Percentiles rank a stretch among this genome's conserved stretches.
Evolutionary conservation across 2,888 invertebrate genomes (phyloP).

Genomic region (Coleophora flavipennella): DNA sequence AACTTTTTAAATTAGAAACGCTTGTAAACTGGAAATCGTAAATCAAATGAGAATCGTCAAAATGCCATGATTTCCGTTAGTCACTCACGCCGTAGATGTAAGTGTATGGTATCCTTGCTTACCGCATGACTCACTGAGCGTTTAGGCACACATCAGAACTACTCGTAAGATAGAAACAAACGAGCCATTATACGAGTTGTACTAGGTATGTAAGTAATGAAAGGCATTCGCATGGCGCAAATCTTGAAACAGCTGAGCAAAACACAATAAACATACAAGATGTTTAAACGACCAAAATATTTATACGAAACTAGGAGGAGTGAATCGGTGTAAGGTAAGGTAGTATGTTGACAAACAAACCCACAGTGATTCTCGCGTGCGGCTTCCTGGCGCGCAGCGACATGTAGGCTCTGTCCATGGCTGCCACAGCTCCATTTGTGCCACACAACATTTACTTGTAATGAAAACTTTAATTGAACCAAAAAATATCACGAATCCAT

Average conservation of each 20-base stretch:
- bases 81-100: background rate
- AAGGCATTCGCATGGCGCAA: too few relatives aligned
- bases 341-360: background rate
- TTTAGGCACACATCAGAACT: background rate
- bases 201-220: too few relatives aligned
- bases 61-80: background rate
- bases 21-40: background rate
- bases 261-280: too few relatives aligned
- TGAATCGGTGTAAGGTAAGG: background rate
- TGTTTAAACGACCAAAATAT: too few relatives aligned
- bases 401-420: conserved; percentile 70
- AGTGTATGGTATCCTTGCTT: too few relatives aligned
- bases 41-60: conserved; percentile 2
- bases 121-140: background rate
- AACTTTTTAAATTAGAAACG: too few relatives aligned
- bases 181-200: too few relatives aligned
- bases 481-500: conserved; percentile 13
- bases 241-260: too few relatives aligned
- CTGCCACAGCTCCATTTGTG: conserved; percentile 55
- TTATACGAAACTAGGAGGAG: too few relatives aligned
- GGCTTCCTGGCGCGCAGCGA: conserved; percentile 66
- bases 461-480: background rate
- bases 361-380: conserved; percentile 46
- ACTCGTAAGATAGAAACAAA: too few relatives aligned
- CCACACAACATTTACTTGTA: conserved; percentile 48